Evolutionary conservation across 2,888 invertebrate species (phyloP).

Genomic region (Caenorhabditis sulstoni): DNA sequence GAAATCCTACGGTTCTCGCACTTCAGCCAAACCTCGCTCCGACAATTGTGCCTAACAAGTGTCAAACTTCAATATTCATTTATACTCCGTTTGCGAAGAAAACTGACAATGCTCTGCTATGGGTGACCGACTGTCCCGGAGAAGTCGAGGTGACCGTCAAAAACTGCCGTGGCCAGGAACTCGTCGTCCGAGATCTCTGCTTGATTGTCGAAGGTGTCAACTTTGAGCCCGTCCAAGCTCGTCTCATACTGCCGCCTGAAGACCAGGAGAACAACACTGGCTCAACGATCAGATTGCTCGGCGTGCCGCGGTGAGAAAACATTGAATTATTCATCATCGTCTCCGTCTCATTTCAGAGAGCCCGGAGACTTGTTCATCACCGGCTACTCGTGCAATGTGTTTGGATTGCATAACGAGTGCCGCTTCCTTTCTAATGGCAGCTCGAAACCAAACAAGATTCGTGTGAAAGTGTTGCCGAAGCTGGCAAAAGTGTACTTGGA

Average conservation of each 20-base stretch:
- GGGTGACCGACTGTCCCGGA: slow-evolving; percentile 76
- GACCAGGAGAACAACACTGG: slow-evolving; percentile 54
- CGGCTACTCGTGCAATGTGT: slow-evolving; percentile 77
- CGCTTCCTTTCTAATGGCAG: slow-evolving; percentile 42
- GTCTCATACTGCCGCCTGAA: slow-evolving; percentile 72
- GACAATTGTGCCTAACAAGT: slow-evolving; percentile 64
- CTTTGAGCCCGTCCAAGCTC: slow-evolving; percentile 77
- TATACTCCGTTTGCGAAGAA: slow-evolving; percentile 78
- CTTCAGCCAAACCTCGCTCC: slow-evolving; percentile 76
- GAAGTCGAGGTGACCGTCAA: slow-evolving; percentile 63
- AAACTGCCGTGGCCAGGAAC: slow-evolving; percentile 63
- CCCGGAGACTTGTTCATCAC: slow-evolving; percentile 73
- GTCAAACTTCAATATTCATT: slow-evolving; percentile 73
- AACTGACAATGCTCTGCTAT: slow-evolving; percentile 58
- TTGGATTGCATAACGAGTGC: slow-evolving; percentile 77
- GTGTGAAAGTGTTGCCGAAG: slow-evolving; percentile 65
- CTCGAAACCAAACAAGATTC: slow-evolving; percentile 49
- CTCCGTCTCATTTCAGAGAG: slow-evolving; percentile 58
- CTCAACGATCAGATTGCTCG: slow-evolving; percentile 71
- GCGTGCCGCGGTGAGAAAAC: slow-evolving; percentile 68
- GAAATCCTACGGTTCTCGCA: slow-evolving; percentile 71
- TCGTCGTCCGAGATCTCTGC: slow-evolving; percentile 70
- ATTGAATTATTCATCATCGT: slow-evolving; percentile 3
- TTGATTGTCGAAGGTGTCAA: slow-evolving; percentile 73
- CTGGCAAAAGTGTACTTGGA: slow-evolving; percentile 62